phyloP scores from a whole-genome alignment of 2,113 vertebrate genomes.

The Prietella phreatophila region DNA sequence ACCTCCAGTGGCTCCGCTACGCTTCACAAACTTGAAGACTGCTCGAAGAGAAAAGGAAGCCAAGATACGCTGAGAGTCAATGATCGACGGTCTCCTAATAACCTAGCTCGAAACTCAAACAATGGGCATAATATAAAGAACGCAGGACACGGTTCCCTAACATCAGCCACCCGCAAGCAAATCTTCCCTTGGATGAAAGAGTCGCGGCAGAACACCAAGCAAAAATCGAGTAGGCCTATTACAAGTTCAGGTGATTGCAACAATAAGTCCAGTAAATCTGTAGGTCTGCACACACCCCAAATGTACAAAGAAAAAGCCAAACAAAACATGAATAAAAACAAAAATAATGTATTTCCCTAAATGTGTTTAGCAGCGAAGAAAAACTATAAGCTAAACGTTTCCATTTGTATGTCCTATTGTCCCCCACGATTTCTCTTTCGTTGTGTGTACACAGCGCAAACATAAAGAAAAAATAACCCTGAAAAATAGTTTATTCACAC shows the following conservation, averaged over 20 bases:
- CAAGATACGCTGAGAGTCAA: constrained; percentile 80
- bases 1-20: constrained; percentile 81
- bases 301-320: background rate
- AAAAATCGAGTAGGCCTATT: constrained; percentile 84
- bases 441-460: background rate
- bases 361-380: background rate
- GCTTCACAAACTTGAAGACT: constrained; percentile 86
- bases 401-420: background rate
- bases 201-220: constrained; percentile 94
- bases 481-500: background rate
- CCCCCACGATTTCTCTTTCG: background rate
- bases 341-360: background rate
- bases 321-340: background rate
- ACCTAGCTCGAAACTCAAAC: constrained; percentile 85
- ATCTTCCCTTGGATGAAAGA: constrained; percentile 99
- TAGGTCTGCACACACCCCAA: background rate
- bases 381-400: background rate
- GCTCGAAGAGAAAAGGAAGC: constrained; percentile 82
- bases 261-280: background rate
- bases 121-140: constrained; percentile 81
- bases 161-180: constrained; percentile 82
- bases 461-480: no score
- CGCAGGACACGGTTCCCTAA: constrained; percentile 82
- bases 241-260: constrained; percentile 90
- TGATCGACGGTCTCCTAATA: constrained; percentile 80